Conservation (phyloP, 2,888 invertebrate species). For the Morinoia aosen region DNA sequence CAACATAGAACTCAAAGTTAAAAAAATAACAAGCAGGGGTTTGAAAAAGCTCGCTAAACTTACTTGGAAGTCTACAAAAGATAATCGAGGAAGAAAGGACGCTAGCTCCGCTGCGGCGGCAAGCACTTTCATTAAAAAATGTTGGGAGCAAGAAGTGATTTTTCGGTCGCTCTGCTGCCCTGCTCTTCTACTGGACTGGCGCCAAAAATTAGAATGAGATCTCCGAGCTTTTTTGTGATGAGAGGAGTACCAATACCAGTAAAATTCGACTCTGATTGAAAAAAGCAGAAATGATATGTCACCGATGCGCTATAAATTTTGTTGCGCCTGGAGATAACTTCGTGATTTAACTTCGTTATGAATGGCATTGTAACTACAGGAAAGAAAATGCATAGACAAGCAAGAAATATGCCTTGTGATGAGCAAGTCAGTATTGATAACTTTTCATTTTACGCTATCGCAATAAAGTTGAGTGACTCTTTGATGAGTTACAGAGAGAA, state of each 20-base stretch:
- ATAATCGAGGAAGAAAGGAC: not conserved
- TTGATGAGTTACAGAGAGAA: not conserved
- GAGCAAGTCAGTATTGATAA: not conserved
- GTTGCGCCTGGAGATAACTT: not conserved
- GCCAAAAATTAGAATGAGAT: conserved; percentile 9
- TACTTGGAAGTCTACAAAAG: not conserved
- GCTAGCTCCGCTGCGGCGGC: not conserved
- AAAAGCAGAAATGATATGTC: not conserved
- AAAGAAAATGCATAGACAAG: not conserved
- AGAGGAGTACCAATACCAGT: not conserved
- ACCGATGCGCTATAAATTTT: not conserved
- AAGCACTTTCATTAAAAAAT: not conserved
- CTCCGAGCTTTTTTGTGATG: not conserved
- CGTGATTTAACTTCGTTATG: not conserved
- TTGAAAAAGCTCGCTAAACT: not conserved
- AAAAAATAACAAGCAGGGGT: not conserved
- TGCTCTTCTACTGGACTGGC: not conserved
- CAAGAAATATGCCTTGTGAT: not conserved
- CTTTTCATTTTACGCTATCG: not conserved
- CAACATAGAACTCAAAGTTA: not conserved
- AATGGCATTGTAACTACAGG: not conserved
- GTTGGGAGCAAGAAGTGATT: not conserved
- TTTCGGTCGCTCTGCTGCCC: not conserved
- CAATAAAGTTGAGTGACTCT: not conserved
- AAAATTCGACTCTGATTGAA: not conserved